Conservation (phyloP, 2,797 vertebrate species). For the Ispidina picta region DNA sequence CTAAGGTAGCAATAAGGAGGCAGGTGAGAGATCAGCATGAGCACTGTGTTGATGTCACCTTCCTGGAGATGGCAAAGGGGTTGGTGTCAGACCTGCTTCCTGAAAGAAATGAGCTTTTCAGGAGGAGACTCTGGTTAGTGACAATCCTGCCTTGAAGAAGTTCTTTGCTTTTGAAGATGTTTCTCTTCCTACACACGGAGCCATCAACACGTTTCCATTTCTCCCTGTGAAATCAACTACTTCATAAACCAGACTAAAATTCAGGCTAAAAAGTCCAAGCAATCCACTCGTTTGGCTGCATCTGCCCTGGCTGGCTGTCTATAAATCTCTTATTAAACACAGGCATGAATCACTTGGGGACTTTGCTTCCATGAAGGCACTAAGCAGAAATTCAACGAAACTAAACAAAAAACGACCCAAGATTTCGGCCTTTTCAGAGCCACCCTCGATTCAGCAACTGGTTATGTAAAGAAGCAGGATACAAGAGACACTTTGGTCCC, state of each 20-base stretch:
- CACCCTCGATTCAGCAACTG: not conserved
- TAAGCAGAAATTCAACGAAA: not conserved
- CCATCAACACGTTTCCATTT: not conserved
- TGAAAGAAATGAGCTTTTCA: not conserved
- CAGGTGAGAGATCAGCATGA: not conserved
- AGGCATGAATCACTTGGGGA: not conserved
- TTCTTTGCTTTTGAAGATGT: not conserved
- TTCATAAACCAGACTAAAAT: not conserved
- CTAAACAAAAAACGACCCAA: not conserved
- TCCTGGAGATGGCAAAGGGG: not conserved
- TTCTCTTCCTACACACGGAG: not conserved
- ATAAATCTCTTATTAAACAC: not conserved
- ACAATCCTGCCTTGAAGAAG: not conserved
- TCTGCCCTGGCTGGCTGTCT: not conserved
- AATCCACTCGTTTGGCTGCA: not conserved
- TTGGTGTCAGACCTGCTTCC: not conserved
- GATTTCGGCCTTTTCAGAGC: not conserved
- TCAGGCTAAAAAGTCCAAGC: not conserved
- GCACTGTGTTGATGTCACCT: rapidly evolving
- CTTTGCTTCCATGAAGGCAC: not conserved
- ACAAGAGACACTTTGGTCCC: conserved; percentile 59
- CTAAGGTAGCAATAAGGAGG: not conserved
- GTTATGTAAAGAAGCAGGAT: conserved; percentile 54
- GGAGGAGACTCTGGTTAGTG: not conserved
- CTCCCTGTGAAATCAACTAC: not conserved